phyloP scores from a whole-genome alignment of 2,888 invertebrate species.

The Lottia gigantea region DNA sequence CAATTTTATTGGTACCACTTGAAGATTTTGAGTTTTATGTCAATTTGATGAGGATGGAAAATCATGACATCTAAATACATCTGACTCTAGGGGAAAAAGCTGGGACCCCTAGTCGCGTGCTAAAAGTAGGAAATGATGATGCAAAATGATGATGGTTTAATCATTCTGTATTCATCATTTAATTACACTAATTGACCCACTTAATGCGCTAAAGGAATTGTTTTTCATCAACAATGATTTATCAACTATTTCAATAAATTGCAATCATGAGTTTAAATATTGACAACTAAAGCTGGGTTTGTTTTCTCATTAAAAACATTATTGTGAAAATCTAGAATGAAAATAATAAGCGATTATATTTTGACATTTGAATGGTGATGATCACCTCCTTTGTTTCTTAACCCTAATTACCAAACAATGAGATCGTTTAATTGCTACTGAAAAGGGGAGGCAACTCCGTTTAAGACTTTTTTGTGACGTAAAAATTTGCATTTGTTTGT shows the following conservation, averaged over 20 bases:
- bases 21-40: no score
- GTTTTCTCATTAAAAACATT: background rate
- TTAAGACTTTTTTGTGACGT: background rate
- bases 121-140: no score
- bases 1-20: no score
- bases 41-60: no score
- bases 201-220: background rate
- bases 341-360: background rate
- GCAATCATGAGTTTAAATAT: background rate
- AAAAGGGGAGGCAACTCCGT: background rate
- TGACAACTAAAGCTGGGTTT: background rate
- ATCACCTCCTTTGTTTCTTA: background rate
- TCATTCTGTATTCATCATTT: background rate
- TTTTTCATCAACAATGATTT: background rate
- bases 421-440: background rate
- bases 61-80: no score
- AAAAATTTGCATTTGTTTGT: no score
- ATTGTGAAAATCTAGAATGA: background rate
- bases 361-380: background rate
- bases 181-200: background rate
- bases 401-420: constrained; percentile 3
- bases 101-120: no score
- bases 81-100: no score
- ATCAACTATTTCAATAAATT: background rate
- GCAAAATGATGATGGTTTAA: no score